Evolutionary conservation across 2,113 vertebrate genomes (phyloP), one percentile per base, ranked within the genome.

Genomic region (Mus pahari): DNA sequence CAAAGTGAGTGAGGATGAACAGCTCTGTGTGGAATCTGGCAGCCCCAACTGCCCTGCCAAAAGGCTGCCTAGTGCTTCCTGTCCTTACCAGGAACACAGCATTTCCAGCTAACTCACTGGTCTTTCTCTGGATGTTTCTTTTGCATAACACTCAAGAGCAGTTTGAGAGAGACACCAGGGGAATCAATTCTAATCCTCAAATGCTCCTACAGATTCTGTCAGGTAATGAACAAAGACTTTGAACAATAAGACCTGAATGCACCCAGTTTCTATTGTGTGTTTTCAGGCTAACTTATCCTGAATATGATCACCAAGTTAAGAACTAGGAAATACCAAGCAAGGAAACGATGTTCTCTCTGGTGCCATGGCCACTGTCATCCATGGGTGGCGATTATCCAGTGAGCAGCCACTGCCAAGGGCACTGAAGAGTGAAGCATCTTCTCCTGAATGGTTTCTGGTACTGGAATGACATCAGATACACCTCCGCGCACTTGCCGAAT

Each of bases 281-380:
- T 68, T 50, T 66, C 96, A 86, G 77, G 45, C 88, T 82, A 94
- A 91, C 96, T 86, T 94, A 92, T 53, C 20, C 77, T 83, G 12
- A 96, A 87, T 74, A 60, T 70, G 92, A 95, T 94, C 95, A 94
- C 94, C 88, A 95, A 78, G 50, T n/a, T 94, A 97, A 93, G 82
- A 91, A 92, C 74, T 58, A 70, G 1, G 71, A 97, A 96, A 89
- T 26, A 91, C 39, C 60, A 74, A 97, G 83, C 9, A 24, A 94
- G 33, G 66, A 86, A 90, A 91, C 86, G 68, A 86, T 42, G 48
- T 83, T 58, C 55, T 36, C 88, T 96, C 89, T 91, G 60, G 60
- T 90, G 94, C 45, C 42, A 68, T 20, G 14, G 14, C 92, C 84
- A 94, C 71, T 71, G 28, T 75, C 92, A 96, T 86, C 91, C 94